Evolutionary conservation across 2,888 invertebrate species (phyloP), one percentile per base, ranked within the genome.

Genomic region (Oligia strigilis): DNA sequence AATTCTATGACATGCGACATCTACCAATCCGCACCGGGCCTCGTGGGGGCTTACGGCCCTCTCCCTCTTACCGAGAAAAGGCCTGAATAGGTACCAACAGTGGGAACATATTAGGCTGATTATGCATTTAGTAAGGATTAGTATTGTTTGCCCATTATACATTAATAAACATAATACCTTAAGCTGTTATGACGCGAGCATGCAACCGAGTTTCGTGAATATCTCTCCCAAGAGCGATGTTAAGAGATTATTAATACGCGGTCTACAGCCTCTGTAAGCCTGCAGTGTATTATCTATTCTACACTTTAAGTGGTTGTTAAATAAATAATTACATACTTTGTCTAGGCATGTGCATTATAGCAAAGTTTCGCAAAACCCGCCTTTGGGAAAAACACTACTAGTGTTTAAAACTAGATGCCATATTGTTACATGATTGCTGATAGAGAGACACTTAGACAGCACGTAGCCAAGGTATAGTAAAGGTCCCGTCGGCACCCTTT

Each of bases 201-300:
- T 72, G 43, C 58, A 69, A 60, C 8, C 58, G 14, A 78, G 49
- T 62, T 69, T 72, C n/a, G 29, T 8, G 29, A 19, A 69, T 79
- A 79, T 79, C 46, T 58, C 84, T 72, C 84, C 81, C 80, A 55
- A 2, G 62, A 69, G 81, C 46, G 43, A 65, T 40, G 49, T 70
- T 72, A 69, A 19, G n/a, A 72, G 72, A 58, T 84, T 73, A 84
- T n/a, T 72, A 58, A 67, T 55, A 65, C 2, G 55, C 58, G 46
- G 55, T 67, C 13, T 36, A 23, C 52, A 72, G 29, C 75, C 58
- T 40, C 11, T 69, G 11, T 64, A 60, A 67, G 49, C 29, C 19
- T 67, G 62, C 40, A 72, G 62, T 85, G 23, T 64, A 72, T 69
- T 72, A 60, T 72, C 17, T 23, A 52, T 65, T 69, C 8, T 5